A percentile compares a stretch with the other conserved stretches of the same genome.
phyloP scores from a whole-genome alignment of 2,888 invertebrate species.

The Metalampra italica region DNA sequence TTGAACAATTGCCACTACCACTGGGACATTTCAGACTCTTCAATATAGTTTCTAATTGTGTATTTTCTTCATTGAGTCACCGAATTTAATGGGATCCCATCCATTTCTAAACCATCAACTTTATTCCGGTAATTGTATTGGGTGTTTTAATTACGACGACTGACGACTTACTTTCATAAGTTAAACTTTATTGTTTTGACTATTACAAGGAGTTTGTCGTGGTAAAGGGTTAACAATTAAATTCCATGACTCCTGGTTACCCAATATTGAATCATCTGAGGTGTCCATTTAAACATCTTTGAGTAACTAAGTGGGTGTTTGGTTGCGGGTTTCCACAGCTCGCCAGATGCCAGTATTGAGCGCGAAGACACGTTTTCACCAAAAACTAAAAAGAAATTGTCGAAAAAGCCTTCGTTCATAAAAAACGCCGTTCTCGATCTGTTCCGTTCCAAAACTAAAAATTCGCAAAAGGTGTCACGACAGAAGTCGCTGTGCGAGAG shows the following conservation, averaged over 20 bases:
- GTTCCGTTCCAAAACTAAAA: slow-evolving; percentile 75
- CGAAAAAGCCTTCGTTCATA: slow-evolving; percentile 76
- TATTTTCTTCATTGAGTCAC: slow-evolving; percentile 5
- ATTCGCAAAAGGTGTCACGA: slow-evolving; percentile 68
- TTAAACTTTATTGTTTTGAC: no score
- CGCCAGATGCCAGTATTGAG: slow-evolving; percentile 71
- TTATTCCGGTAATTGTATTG: no score
- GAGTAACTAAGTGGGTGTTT: slow-evolving; percentile 74
- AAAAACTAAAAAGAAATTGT: slow-evolving; percentile 78
- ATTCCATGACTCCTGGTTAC: neutral
- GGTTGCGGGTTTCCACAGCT: slow-evolving; percentile 78
- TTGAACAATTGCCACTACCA: slow-evolving; percentile 50
- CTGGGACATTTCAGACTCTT: slow-evolving; percentile 55
- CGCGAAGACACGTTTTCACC: slow-evolving; percentile 74
- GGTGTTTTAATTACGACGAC: no score
- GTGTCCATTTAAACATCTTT: slow-evolving; percentile 52
- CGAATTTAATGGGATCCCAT: no score
- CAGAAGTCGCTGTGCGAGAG: slow-evolving; percentile 73
- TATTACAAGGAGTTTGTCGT: no score
- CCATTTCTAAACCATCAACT: no score
- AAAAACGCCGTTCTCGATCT: slow-evolving; percentile 75
- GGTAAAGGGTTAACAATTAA: no score
- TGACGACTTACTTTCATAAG: no score
- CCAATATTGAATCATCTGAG: slow-evolving; percentile 46
- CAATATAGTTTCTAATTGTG: slow-evolving; percentile 22